Conservation (phyloP, 2,888 invertebrate genomes). For the Bellardia pandia region DNA sequence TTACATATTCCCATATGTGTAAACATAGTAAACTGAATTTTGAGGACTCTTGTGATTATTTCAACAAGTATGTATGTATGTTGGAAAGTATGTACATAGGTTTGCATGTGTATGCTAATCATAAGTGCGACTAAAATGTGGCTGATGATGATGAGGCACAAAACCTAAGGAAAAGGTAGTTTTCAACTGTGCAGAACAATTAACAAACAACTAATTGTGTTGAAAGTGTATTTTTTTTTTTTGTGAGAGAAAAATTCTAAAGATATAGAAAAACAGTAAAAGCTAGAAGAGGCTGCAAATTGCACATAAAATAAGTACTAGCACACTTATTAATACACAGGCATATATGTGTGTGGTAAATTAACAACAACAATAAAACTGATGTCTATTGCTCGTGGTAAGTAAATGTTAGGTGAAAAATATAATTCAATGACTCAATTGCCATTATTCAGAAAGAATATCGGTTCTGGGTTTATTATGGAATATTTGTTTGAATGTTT, state of each 20-base stretch:
- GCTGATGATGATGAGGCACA: neutral
- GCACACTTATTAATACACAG: neutral
- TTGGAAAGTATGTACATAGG: neutral
- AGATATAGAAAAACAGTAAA: conserved; percentile 16
- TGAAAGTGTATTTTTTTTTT: neutral
- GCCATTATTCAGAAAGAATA: too few relatives aligned
- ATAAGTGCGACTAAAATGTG: neutral
- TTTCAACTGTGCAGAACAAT: conserved; percentile 7
- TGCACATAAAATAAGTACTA: neutral
- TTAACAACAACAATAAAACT: too few relatives aligned
- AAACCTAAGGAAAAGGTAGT: neutral
- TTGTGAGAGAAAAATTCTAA: neutral
- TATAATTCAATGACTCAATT: too few relatives aligned
- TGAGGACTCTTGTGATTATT: conserved; percentile 65
- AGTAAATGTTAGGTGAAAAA: too few relatives aligned
- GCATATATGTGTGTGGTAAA: neutral
- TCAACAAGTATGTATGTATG: conserved; percentile 39
- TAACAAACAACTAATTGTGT: conserved; percentile 18
- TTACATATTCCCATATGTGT: conserved; percentile 1
- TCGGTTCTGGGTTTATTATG: too few relatives aligned
- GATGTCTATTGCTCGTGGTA: too few relatives aligned
- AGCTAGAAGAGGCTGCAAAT: neutral
- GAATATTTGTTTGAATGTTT: too few relatives aligned
- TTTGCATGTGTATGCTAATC: neutral
- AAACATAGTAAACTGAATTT: conserved; percentile 40